Percentiles rank a stretch among this genome's conserved stretches.
Evolutionary conservation across 2,888 invertebrate genomes (phyloP).

Genomic region (Norana najaformis): DNA sequence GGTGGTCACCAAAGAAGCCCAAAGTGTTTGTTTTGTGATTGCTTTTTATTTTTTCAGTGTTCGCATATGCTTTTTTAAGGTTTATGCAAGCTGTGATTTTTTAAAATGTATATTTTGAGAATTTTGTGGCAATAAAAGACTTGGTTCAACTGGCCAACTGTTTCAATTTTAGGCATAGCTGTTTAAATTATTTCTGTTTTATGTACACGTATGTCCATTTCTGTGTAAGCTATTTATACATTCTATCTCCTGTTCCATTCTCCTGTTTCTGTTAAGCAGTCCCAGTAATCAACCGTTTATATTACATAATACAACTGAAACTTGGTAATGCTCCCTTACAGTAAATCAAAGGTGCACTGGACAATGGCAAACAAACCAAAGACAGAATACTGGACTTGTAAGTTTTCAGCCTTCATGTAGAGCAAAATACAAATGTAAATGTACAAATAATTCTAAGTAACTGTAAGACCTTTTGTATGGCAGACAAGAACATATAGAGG

Average conservation of each 20-base stretch:
- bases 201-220: too few species aligned
- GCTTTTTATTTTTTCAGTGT: neutral
- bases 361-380: neutral
- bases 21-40: neutral
- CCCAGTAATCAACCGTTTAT: too few species aligned
- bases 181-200: neutral
- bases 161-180: neutral
- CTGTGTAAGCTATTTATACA: neutral
- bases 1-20: neutral
- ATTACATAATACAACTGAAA: too few species aligned
- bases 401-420: too few species aligned
- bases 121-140: too few species aligned
- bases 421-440: too few species aligned
- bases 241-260: neutral
- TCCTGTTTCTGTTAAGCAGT: too few species aligned
- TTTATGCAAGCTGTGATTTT: neutral
- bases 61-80: neutral
- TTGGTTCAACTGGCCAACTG: neutral
- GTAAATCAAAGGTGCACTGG: neutral
- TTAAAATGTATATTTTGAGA: too few species aligned
- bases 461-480: too few species aligned
- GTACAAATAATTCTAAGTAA: too few species aligned
- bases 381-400: too few species aligned
- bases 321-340: neutral
- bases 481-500: too few species aligned